Conservation (phyloP, 2,797 vertebrate genomes). For the Aldrovandia affinis region DNA sequence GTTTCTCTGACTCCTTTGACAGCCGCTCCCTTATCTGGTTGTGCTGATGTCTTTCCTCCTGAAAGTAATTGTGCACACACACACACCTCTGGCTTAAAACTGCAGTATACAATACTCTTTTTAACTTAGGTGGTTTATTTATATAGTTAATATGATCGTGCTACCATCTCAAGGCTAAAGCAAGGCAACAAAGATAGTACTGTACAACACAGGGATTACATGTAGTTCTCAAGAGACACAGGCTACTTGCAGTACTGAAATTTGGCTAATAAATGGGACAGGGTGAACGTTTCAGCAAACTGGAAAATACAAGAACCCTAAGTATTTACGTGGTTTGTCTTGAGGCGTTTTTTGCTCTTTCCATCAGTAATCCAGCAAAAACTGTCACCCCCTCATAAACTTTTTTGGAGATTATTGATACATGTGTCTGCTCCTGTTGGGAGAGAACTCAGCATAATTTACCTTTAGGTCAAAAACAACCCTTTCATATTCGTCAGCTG, state of each 20-base stretch:
- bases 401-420: background rate
- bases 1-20: conserved; percentile 61
- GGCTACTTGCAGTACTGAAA: no score
- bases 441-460: conserved; percentile 42
- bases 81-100: background rate
- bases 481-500: conserved; percentile 59
- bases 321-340: no score
- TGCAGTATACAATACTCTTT: background rate
- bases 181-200: background rate
- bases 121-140: background rate
- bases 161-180: no score
- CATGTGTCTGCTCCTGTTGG: background rate
- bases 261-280: no score
- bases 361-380: no score
- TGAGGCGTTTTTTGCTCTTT: no score
- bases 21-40: conserved; percentile 60
- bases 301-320: no score
- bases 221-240: no score
- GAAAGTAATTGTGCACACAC: background rate
- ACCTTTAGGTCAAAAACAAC: conserved; percentile 61
- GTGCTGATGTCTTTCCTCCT: conserved; percentile 64
- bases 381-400: no score
- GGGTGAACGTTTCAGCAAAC: no score
- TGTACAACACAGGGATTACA: background rate
- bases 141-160: background rate